phyloP scores from a whole-genome alignment of 2,888 invertebrate species.

The Andrena haemorrhoa region DNA sequence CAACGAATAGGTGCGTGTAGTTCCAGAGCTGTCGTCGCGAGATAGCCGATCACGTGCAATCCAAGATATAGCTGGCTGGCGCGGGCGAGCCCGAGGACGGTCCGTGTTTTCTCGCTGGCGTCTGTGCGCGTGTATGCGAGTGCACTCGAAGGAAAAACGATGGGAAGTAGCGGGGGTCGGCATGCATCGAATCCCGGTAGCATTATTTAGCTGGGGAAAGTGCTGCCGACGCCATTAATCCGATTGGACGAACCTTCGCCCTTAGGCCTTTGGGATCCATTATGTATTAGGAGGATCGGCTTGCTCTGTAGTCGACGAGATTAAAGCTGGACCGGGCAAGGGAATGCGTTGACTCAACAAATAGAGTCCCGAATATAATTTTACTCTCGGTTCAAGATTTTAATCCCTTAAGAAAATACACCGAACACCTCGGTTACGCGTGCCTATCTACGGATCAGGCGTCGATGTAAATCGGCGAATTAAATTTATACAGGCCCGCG shows the following conservation, averaged over 20 bases:
- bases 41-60: conserved; percentile 53
- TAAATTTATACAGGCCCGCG: background rate
- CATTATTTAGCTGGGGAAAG: conserved; percentile 71
- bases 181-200: conserved; percentile 58
- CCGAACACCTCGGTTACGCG: conserved; percentile 4
- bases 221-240: conserved; percentile 73
- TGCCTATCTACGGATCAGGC: background rate
- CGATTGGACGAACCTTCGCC: conserved; percentile 70
- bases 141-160: conserved; percentile 20
- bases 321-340: conserved; percentile 63
- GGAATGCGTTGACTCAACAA: conserved; percentile 63
- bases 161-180: background rate
- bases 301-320: conserved; percentile 46
- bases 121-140: background rate
- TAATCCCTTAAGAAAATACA: conserved; percentile 49
- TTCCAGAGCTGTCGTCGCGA: conserved; percentile 21
- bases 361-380: conserved; percentile 65
- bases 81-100: conserved; percentile 28
- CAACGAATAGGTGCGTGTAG: background rate
- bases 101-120: background rate
- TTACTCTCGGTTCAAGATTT: conserved; percentile 35
- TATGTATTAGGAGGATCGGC: conserved; percentile 73
- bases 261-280: conserved; percentile 71
- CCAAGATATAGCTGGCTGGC: conserved; percentile 41
- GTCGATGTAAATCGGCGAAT: conserved; percentile 1